Conservation (phyloP, 2,888 invertebrate genomes). For the Eupithecia subumbrata region DNA sequence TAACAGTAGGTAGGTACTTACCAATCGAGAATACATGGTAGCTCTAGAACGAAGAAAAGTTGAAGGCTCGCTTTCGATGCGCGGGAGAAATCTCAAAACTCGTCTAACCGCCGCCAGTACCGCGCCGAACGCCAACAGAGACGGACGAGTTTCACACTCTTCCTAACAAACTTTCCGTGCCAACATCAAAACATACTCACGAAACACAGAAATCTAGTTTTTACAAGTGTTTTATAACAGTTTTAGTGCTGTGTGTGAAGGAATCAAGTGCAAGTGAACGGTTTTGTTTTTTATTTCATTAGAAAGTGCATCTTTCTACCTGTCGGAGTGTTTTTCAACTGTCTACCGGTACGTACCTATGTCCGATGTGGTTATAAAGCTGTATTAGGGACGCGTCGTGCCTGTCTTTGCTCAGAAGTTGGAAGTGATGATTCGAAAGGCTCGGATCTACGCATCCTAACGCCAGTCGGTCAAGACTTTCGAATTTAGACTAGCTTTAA, state of each 20-base stretch:
- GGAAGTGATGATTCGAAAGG: slow-evolving; percentile 25
- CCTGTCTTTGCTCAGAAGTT: slow-evolving; percentile 24
- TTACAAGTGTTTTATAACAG: slow-evolving; percentile 9
- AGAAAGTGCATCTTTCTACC: slow-evolving; percentile 62
- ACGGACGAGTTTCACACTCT: slow-evolving; percentile 49
- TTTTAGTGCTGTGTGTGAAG: slow-evolving; percentile 46
- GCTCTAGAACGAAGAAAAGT: slow-evolving; percentile 73
- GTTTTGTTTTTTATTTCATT: slow-evolving; percentile 56
- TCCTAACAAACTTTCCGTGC: slow-evolving; percentile 41
- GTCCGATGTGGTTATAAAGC: slow-evolving; percentile 61
- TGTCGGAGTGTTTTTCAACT: slow-evolving; percentile 65
- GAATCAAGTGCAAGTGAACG: slow-evolving; percentile 47
- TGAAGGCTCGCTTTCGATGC: slow-evolving; percentile 80
- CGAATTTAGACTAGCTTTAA: slow-evolving; percentile 3
- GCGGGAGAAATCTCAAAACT: slow-evolving; percentile 81
- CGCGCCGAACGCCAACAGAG: slow-evolving; percentile 61
- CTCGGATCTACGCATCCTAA: slow-evolving; percentile 15
- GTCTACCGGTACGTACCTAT: slow-evolving; percentile 65
- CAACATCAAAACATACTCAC: slow-evolving; percentile 44
- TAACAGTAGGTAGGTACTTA: no score
- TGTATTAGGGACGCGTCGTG: slow-evolving; percentile 64
- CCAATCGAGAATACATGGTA: slow-evolving; percentile 58
- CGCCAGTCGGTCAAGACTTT: slow-evolving; percentile 24
- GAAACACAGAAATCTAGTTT: slow-evolving; percentile 21
- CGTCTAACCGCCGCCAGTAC: slow-evolving; percentile 55